These are phyloP conservation scores for Dasysyrphus tricinctus DNA, from an alignment of 2,888 invertebrate genomes.

Conservation along the genomic window DNA sequence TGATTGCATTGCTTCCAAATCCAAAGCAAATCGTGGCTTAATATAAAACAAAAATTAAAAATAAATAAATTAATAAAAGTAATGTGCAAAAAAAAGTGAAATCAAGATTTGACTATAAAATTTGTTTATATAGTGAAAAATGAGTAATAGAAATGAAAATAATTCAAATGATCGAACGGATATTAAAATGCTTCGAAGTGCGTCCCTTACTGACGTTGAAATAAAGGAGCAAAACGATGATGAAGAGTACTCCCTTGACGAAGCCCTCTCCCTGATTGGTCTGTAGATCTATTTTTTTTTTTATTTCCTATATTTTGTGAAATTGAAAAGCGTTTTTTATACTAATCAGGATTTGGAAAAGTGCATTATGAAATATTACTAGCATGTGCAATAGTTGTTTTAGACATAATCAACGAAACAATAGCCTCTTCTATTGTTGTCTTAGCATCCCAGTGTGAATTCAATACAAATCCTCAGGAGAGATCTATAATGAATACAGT, in stretches of 20 bases:
- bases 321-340: neutral
- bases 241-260: conserved; percentile 42
- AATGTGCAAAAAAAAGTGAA: neutral
- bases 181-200: neutral
- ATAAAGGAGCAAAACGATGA: neutral
- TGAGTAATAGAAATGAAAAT: conserved; percentile 5
- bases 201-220: conserved; percentile 10
- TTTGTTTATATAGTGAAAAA: neutral
- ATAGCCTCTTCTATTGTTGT: conserved; percentile 88
- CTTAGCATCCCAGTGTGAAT: conserved; percentile 89
- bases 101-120: neutral
- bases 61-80: neutral
- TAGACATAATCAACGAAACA: conserved; percentile 89
- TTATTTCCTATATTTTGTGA: neutral
- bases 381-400: conserved; percentile 86
- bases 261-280: conserved; percentile 56
- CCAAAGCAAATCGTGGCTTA: neutral
- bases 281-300: neutral
- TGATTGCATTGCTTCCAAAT: neutral
- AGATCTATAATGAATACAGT: conserved; percentile 87
- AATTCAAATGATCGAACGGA: neutral
- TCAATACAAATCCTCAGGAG: conserved; percentile 85
- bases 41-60: neutral
- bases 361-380: conserved; percentile 86
- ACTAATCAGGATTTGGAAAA: conserved; percentile 85